Conservation (phyloP, 2,797 vertebrate species). For the Notamacropus eugenii region DNA sequence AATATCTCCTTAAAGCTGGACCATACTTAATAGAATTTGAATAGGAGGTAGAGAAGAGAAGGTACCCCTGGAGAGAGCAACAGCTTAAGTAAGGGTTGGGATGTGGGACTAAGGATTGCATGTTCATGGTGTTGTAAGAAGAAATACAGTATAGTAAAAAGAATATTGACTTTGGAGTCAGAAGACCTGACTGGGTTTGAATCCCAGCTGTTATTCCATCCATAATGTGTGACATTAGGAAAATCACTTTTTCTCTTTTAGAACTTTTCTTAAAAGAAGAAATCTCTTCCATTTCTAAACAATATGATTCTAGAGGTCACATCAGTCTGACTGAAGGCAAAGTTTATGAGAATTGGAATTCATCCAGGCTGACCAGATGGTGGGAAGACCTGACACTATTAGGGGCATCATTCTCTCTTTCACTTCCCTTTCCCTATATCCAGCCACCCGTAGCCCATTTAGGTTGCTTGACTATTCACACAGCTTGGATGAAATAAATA, state of each 20-base stretch:
- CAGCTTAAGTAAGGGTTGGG: too few species aligned
- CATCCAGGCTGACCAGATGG: not conserved
- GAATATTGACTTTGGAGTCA: not conserved
- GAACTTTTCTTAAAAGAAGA: not conserved
- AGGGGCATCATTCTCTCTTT: not conserved
- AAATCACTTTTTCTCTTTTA: not conserved
- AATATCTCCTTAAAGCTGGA: too few species aligned
- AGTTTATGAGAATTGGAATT: not conserved
- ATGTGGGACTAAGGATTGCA: not conserved
- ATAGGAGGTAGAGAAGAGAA: too few species aligned
- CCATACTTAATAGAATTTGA: too few species aligned
- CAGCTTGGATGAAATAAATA: not conserved
- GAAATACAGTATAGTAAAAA: not conserved
- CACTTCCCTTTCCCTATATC: not conserved
- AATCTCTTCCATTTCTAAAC: not conserved
- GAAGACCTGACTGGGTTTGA: not conserved
- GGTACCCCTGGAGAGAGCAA: too few species aligned
- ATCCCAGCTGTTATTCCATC: not conserved
- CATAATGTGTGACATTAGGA: not conserved
- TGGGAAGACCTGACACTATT: not conserved
- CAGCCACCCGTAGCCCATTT: not conserved
- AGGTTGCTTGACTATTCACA: not conserved
- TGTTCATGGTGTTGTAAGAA: not conserved
- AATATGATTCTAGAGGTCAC: not conserved
- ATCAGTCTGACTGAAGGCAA: not conserved